Conservation (phyloP, 2,888 invertebrate genomes). For the Petrophora chlorosata region DNA sequence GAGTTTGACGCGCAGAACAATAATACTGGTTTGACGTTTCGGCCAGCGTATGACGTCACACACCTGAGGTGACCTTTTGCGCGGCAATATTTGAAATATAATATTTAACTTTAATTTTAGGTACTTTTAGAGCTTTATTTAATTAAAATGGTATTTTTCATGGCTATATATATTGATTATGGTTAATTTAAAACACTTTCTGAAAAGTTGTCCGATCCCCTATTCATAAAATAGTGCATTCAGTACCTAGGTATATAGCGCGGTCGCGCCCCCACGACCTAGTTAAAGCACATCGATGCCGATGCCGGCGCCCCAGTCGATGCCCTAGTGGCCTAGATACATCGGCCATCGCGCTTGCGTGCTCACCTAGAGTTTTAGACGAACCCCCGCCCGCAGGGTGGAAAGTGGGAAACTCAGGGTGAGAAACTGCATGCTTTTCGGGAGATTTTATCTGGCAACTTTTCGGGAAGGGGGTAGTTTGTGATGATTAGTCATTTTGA, state of each 20-base stretch:
- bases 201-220: too few species aligned
- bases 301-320: slow-evolving; percentile 53
- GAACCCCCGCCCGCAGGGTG: slow-evolving; percentile 1
- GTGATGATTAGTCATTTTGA: background rate
- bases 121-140: too few species aligned
- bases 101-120: too few species aligned
- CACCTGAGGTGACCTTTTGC: too few species aligned
- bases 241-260: background rate
- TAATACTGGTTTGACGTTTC: too few species aligned
- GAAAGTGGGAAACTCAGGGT: background rate
- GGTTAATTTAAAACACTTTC: too few species aligned
- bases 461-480: background rate
- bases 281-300: slow-evolving; percentile 49
- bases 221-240: too few species aligned
- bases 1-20: too few species aligned
- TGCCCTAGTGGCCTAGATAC: slow-evolving; percentile 74
- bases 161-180: too few species aligned
- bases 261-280: slow-evolving; percentile 48
- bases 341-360: slow-evolving; percentile 63
- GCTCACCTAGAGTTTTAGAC: slow-evolving; percentile 21
- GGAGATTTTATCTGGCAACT: slow-evolving; percentile 12
- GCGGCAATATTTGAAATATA: too few species aligned
- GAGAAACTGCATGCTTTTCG: slow-evolving; percentile 14
- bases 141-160: too few species aligned
- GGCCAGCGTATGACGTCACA: too few species aligned